Evolutionary conservation across 1,140 invertebrate genomes (phyloP), one percentile per base, ranked within the genome.

Genomic region (Muscidifurax raptorellus): DNA sequence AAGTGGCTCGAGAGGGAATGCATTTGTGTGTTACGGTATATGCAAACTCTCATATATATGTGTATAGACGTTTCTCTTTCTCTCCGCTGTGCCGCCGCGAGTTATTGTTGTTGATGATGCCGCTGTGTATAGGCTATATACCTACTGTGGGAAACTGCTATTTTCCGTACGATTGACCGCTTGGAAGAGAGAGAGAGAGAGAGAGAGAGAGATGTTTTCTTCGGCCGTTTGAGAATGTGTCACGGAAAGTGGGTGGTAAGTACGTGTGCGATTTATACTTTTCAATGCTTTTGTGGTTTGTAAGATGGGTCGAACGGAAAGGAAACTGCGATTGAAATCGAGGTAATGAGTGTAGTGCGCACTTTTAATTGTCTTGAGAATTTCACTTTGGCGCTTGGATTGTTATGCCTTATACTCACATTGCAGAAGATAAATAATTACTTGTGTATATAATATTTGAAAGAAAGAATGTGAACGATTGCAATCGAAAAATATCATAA

Each of bases 51-150:
- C 59, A 5, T 64, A 12, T 5, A 30, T 71, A 71, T 30, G n/a
- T n/a, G n/a, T n/a, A 71, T 2, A 71, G 13, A 5, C 72, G 72
- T 74, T 74, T 74, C 72, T 74, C 72, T 40, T 74, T 69, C 67
- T 67, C 64, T 69, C 7, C 25, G 6, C 27, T 18, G 5, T n/a
- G n/a, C 66, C 4, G 22, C 18, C 22, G 52, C 52, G 52, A 69
- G 67, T 69, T 69, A 69, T 69, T n/a, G 10, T 69, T 69, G 67
- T 7, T 59, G 52, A 1, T 59, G 52, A 59, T 59, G 52, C 44
- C 15, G 9, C 13, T 15, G 52, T 18, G 52, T 18, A 59, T 18
- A n/a, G 15, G 12, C 47, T 52, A 13, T 4, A 52, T 18, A 15
- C 32, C 32, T 32, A 40, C 25, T 27, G 67, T 69, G 27, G 67